Evolutionary conservation across 2,113 vertebrate species (phyloP), one percentile per base, ranked within the genome.

Genomic region (Prionailurus bengalensis): DNA sequence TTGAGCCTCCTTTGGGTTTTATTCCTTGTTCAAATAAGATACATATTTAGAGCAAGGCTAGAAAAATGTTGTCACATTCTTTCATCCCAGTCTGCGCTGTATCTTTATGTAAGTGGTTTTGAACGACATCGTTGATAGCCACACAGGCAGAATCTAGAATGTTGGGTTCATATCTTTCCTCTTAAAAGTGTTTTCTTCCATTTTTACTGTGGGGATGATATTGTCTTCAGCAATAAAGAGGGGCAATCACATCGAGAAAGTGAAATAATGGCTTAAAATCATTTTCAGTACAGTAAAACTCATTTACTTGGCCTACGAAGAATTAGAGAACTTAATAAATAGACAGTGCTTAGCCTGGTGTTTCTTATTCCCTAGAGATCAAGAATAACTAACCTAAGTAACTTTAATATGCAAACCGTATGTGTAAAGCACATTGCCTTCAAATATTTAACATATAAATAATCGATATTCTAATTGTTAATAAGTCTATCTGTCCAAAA

Each of bases 1-100:
- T 70, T 90, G 55, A 92, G 31, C 17, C 58, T 87, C 48, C 82
- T 84, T 84, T 90, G 70, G 33, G 70, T 83, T 90, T 86, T 83
- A 63, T 63, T 74, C 17, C 13, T 58, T 68, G 51, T 95, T 87
- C 66, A 79, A 83, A 33, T 89, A 95, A 76, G 27, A 80, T 83
- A 23, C 58, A 89, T 74, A 70, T 94, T 89, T 86, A 88, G 31
- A 93, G n/a, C 45, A 93, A 55, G 65, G 17, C 25, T 63, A 55
- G n/a, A 16, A 68, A 93, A 93, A 70, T 58, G 48, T 80, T 68
- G 61, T 95, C 71, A 65, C 65, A 76, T 48, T 70, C 36, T 89
- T 95, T 29, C 5, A 68, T 73, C 9, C 29, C 21, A 25, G 17
- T 31, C 33, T 88, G 5, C 10, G 45, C 16, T 7, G 19, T 78